Conservation (phyloP, 1,140 invertebrate genomes). For the Campoletis sonorensis region DNA sequence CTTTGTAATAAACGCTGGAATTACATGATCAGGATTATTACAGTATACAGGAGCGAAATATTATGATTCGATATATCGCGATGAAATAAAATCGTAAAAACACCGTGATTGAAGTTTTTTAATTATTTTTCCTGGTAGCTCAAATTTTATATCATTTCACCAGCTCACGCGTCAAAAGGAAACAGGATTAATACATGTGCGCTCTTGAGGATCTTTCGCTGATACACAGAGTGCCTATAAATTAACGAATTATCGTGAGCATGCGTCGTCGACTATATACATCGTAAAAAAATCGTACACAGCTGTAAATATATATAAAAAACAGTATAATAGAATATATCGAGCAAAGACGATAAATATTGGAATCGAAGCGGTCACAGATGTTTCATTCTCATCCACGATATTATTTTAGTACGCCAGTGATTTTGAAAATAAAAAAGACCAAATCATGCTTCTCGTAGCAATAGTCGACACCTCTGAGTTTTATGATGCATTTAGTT, state of each 20-base stretch:
- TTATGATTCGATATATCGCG: background rate
- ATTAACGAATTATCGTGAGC: background rate
- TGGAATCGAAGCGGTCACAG: conserved; percentile 6
- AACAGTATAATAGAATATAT: background rate
- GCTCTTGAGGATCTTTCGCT: background rate
- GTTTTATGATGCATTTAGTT: conserved; percentile 43
- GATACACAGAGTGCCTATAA: background rate
- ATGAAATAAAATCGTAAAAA: background rate
- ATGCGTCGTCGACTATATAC: background rate
- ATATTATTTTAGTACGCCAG: background rate
- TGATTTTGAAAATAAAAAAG: background rate
- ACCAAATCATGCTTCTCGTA: conserved; percentile 2
- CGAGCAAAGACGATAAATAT: background rate
- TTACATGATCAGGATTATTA: background rate
- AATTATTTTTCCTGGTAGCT: background rate
- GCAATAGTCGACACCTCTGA: conserved; percentile 36
- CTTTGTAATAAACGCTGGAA: background rate
- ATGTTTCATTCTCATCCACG: background rate
- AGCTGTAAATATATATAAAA: background rate
- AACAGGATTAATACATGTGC: background rate
- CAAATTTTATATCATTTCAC: background rate
- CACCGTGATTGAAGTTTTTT: background rate
- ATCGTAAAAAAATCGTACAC: conserved; percentile 1
- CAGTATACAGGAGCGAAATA: background rate
- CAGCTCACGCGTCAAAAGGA: background rate